A percentile compares a stretch with the other conserved stretches of the same genome.
Evolutionary conservation across 2,113 vertebrate species (phyloP).

Genomic region (Hypomesus transpacificus): DNA sequence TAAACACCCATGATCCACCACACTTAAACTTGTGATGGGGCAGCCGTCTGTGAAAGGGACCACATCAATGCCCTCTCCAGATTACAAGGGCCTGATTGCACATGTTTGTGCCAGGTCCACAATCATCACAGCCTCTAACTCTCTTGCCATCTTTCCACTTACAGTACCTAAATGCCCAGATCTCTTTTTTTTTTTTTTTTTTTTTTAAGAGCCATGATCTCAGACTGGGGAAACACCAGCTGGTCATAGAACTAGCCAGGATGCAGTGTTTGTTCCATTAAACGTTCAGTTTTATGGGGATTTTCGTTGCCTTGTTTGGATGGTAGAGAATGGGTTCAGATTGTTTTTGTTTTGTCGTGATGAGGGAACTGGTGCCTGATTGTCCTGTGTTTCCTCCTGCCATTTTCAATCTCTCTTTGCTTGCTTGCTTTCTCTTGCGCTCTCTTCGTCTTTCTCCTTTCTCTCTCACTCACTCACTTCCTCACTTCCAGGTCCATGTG

Average conservation of each 20-base stretch:
- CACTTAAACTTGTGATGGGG: no score
- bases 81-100: conserved; percentile 8
- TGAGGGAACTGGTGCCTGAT: no score
- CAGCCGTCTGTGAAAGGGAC: background rate
- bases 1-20: no score
- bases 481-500: conserved; percentile 42
- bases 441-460: background rate
- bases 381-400: no score
- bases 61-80: conserved; percentile 2
- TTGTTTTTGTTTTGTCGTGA: no score
- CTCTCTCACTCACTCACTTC: background rate
- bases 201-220: conserved; percentile 62
- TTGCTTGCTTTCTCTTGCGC: no score
- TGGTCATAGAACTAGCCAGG: conserved; percentile 33
- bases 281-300: no score
- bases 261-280: conserved; percentile 27
- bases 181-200: no score
- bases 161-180: background rate
- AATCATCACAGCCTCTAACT: conserved; percentile 15
- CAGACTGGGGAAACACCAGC: conserved; percentile 65
- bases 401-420: no score
- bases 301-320: conserved; percentile 31
- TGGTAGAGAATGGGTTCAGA: conserved; percentile 32
- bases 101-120: conserved; percentile 21
- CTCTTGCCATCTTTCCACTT: conserved; percentile 1